Conservation (phyloP, 2,797 vertebrate species). For the Pipistrellus pipistrellus region DNA sequence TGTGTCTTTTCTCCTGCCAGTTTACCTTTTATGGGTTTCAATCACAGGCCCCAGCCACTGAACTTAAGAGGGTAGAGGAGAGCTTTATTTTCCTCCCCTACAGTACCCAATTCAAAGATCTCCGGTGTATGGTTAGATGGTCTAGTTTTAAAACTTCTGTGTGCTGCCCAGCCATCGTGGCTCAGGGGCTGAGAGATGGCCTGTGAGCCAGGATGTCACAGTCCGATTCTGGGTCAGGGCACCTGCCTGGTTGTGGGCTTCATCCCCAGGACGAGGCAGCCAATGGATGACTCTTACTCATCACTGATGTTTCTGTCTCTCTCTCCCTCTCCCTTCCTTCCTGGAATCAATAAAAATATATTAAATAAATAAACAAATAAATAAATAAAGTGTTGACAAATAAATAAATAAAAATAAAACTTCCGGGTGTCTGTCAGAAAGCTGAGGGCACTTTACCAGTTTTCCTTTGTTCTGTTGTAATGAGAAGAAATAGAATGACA, state of each 20-base stretch:
- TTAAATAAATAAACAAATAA: too few relatives aligned
- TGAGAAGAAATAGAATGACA: neutral
- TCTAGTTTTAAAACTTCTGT: neutral
- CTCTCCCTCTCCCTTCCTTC: too few relatives aligned
- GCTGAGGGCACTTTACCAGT: neutral
- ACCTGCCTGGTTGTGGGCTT: too few relatives aligned
- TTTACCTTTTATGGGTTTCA: neutral
- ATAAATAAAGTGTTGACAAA: too few relatives aligned
- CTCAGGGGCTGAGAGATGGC: too few relatives aligned
- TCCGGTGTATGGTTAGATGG: neutral
- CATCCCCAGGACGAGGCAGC: too few relatives aligned
- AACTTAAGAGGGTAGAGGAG: neutral
- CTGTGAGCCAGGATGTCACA: too few relatives aligned
- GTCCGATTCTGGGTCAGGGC: too few relatives aligned
- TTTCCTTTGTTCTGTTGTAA: neutral
- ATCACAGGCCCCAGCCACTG: neutral
- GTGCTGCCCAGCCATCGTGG: neutral
- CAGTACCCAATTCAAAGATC: neutral
- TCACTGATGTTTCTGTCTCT: too few relatives aligned
- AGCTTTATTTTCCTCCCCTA: neutral
- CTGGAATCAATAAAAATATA: too few relatives aligned
- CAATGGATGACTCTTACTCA: too few relatives aligned
- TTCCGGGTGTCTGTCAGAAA: neutral
- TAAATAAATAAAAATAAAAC: neutral
- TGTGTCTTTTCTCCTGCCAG: neutral